Evolutionary conservation across 1,140 invertebrate species (phyloP).

Genomic region (Bicyclus anynana): DNA sequence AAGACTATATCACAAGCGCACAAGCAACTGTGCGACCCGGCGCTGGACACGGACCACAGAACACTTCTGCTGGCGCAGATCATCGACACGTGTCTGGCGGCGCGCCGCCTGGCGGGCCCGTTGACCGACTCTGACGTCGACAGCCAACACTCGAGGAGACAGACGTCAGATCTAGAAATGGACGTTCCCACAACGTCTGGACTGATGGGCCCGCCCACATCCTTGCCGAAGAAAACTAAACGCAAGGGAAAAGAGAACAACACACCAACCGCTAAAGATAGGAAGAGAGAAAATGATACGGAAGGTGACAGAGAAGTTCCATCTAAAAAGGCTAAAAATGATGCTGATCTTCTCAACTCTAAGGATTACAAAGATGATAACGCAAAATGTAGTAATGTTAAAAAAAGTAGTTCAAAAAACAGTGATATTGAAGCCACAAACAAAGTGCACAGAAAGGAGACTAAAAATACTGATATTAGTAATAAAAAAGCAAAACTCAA

Average conservation of each 20-base stretch:
- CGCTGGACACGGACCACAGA: conserved; percentile 45
- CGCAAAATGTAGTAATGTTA: background rate
- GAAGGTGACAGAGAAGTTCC: conserved; percentile 2
- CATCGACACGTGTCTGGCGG: conserved; percentile 45
- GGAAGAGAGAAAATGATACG: conserved; percentile 14
- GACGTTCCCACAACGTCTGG: conserved; percentile 34
- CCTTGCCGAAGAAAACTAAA: conserved; percentile 47
- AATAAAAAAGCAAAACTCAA: conserved; percentile 11
- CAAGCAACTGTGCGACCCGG: conserved; percentile 44
- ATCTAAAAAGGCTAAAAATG: conserved; percentile 10
- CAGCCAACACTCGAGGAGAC: conserved; percentile 17
- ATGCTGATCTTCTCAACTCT: conserved; percentile 1
- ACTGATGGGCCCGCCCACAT: conserved; percentile 59
- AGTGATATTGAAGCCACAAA: background rate
- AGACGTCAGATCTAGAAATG: conserved; percentile 30
- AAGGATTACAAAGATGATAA: conserved; percentile 5
- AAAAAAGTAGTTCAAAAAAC: background rate
- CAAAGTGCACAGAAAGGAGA: conserved; percentile 8
- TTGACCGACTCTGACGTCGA: background rate
- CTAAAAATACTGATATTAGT: conserved; percentile 4
- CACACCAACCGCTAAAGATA: conserved; percentile 4
- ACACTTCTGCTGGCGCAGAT: conserved; percentile 49
- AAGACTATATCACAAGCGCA: conserved; percentile 43
- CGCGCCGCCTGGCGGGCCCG: conserved; percentile 11
- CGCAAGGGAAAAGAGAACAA: conserved; percentile 37